A percentile compares a stretch with the other conserved stretches of the same genome.
Evolutionary conservation across 2,888 invertebrate species (phyloP).

Genomic region (Nasonia oneida): DNA sequence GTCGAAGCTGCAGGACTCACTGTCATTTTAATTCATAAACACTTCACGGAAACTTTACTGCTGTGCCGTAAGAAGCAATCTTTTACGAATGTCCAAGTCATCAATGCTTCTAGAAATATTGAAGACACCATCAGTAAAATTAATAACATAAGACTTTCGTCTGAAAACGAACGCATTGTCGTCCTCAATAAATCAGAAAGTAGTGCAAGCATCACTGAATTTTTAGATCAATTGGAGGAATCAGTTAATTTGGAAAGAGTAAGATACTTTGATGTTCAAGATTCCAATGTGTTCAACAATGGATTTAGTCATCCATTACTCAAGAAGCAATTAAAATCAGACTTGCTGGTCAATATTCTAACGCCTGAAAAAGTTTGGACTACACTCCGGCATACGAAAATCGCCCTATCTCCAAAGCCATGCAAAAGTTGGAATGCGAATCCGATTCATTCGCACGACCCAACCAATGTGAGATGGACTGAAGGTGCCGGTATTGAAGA

Average conservation of each 20-base stretch:
- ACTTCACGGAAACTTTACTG: conserved; percentile 18
- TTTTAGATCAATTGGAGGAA: conserved; percentile 30
- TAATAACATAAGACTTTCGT: neutral
- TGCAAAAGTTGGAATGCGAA: conserved; percentile 49
- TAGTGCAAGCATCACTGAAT: conserved; percentile 4
- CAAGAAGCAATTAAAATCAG: conserved; percentile 84
- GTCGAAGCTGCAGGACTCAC: conserved; percentile 29
- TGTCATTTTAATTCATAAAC: conserved; percentile 33
- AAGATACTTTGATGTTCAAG: conserved; percentile 82
- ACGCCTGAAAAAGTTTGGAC: conserved; percentile 81
- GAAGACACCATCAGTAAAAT: conserved; percentile 46
- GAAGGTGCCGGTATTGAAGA: conserved; percentile 81
- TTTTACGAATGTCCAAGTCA: conserved; percentile 13
- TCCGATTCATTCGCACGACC: conserved; percentile 48
- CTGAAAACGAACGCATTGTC: conserved; percentile 44
- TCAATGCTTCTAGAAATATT: conserved; percentile 37
- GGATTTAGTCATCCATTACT: conserved; percentile 84
- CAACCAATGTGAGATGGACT: conserved; percentile 89
- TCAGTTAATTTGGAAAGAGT: conserved; percentile 85
- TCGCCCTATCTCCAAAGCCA: neutral
- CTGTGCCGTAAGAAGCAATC: conserved; percentile 39
- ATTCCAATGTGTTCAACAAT: conserved; percentile 83
- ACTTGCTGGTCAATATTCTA: conserved; percentile 89
- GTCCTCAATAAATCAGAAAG: conserved; percentile 44
- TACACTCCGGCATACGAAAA: conserved; percentile 15